Base-by-base conservation (phyloP, 2,888 invertebrate genomes). In the Andrena praecox region DNA sequence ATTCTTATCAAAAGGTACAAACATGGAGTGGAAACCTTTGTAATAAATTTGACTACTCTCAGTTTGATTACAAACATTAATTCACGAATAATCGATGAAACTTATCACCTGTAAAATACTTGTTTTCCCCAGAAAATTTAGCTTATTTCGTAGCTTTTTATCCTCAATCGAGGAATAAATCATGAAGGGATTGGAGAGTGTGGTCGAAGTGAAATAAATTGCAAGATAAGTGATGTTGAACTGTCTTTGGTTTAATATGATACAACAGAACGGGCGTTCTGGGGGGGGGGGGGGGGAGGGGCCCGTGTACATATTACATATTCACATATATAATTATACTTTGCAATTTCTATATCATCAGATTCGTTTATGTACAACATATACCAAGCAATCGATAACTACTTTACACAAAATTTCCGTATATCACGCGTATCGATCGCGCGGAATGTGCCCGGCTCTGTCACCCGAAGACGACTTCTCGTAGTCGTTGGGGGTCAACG, bases 161-260 rank as follows among this genome's bases (percentile, higher is more conserved):
- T 27, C 3, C 29, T 20, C 4, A 20, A n/a, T 8, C 8, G 12
- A 29, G 64, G 12, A 29, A 52, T 70, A 52, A 16, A 16, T 59
- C 3, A 2, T 2, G 5, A 35, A 20, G 2, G 35, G 52, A 54
- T 6, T 20, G 12, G n/a, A 35, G 56, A 64, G 20, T 16, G 12
- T 16, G 0, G 6, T 12, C 24, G n/a, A 64, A 66, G 42, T 69
- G 10, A 68, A 87, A 72, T 67, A 79, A 79, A 77, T 48, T 35
- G 42, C 67, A 72, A 77, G 73, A 80, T 63, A 59, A 78, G 85
- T 80, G 83, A 89, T 91, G 86, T 91, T 91, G 89, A 92, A 92
- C 89, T 91, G 89, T 93, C 93, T 93, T 93, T 93, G 93, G 93
- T 93, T 93, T 93, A 93, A 92, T 93, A 93, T 93, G 89, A 91